Evolutionary conservation across 2,888 invertebrate species (phyloP).

Genomic region (Bursaphelenchus okinawaensis): DNA sequence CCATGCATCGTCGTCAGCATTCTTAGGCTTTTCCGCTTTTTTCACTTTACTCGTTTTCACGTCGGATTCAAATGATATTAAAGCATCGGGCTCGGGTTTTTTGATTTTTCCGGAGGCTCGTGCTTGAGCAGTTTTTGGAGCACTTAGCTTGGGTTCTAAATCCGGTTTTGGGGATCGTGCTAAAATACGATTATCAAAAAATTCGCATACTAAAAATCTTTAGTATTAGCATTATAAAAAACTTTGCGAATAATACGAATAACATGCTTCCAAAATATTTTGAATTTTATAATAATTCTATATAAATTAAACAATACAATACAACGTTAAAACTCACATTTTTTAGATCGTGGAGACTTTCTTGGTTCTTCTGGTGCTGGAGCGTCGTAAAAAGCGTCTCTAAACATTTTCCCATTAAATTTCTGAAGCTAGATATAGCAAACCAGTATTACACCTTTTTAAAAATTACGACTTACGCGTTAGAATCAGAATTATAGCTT

Average conservation of each 20-base stretch:
- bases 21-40: conserved; percentile 24
- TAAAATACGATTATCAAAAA: no score
- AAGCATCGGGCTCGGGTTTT: conserved; percentile 5
- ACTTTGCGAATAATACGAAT: no score
- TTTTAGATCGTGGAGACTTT: conserved; percentile 12
- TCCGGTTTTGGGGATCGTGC: background rate
- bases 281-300: no score
- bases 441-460: background rate
- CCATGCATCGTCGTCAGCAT: conserved; percentile 56
- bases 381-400: conserved; percentile 25
- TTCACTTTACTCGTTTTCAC: conserved; percentile 8
- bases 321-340: conserved; percentile 1
- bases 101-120: conserved; percentile 3
- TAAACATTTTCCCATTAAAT: conserved; percentile 9
- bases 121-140: conserved; percentile 4
- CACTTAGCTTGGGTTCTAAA: conserved; percentile 3
- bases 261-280: background rate
- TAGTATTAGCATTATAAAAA: no score
- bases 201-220: no score
- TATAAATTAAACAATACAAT: no score
- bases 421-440: conserved; percentile 15
- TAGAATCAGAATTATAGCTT: background rate
- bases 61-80: conserved; percentile 17
- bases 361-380: conserved; percentile 3
- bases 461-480: background rate